phyloP scores from a whole-genome alignment of 2,113 vertebrate genomes.

The Oceanodroma tethys region DNA sequence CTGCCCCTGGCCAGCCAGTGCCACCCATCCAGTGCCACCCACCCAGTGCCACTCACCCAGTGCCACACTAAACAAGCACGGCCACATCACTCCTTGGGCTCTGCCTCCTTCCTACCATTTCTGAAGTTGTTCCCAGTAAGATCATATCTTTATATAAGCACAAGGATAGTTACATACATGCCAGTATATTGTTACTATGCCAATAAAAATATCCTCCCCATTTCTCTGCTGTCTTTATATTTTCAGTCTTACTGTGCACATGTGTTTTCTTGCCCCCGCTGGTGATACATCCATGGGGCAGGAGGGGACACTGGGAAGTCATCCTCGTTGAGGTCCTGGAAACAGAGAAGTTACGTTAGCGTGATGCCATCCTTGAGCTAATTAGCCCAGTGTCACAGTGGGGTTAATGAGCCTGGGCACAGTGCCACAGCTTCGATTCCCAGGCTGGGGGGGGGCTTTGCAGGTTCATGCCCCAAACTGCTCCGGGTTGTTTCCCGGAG shows the following conservation, averaged over 20 bases:
- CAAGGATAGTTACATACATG: neutral
- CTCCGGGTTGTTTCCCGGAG: neutral
- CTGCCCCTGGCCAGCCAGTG: neutral
- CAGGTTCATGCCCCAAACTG: neutral
- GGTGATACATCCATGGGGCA: neutral
- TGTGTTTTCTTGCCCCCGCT: fast-evolving
- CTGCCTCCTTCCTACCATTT: neutral
- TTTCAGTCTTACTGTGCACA: neutral
- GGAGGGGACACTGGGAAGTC: neutral
- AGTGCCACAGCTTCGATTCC: neutral
- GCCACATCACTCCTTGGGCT: fast-evolving
- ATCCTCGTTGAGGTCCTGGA: neutral
- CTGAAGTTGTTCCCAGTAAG: neutral
- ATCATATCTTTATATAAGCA: neutral
- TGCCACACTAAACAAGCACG: neutral
- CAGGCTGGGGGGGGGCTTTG: neutral
- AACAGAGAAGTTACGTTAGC: neutral
- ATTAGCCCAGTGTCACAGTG: neutral
- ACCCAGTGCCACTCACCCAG: neutral
- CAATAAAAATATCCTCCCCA: neutral
- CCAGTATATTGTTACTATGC: neutral
- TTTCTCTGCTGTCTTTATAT: neutral
- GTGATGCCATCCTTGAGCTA: neutral
- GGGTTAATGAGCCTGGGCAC: neutral
- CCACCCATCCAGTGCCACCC: too few species aligned